A percentile compares a stretch with the other conserved stretches of the same genome.
Conservation (phyloP, 64 coral and sea anemone genomes). For the Montipora foliosa region DNA sequence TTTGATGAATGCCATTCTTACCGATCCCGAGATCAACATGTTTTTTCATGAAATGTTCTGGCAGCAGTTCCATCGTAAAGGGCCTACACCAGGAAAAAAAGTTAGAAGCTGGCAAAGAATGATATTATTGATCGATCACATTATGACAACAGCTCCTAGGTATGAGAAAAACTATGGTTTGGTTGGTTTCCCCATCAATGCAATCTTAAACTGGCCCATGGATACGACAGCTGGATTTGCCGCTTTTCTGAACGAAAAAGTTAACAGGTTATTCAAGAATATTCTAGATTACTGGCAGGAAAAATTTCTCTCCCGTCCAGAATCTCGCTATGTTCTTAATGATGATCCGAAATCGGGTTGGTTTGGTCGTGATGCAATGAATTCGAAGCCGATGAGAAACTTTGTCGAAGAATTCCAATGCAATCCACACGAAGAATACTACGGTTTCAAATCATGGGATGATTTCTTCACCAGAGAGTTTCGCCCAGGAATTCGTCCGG, state of each 20-base stretch:
- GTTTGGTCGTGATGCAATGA: slow-evolving; percentile 76
- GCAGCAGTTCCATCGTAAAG: slow-evolving; percentile 45
- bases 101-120: slow-evolving; percentile 70
- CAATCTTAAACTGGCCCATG: slow-evolving; percentile 83
- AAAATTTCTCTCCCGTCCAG: slow-evolving; percentile 27
- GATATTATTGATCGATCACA: slow-evolving; percentile 56
- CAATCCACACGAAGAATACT: slow-evolving; percentile 24
- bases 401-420: slow-evolving; percentile 80
- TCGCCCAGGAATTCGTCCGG: slow-evolving; percentile 72
- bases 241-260: slow-evolving; percentile 80
- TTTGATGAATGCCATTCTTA: slow-evolving; percentile 50
- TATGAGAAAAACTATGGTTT: slow-evolving; percentile 70
- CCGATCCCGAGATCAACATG: slow-evolving; percentile 79
- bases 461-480: slow-evolving; percentile 88
- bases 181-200: slow-evolving; percentile 77
- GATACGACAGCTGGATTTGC: slow-evolving; percentile 83
- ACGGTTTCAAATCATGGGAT: slow-evolving; percentile 90
- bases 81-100: slow-evolving; percentile 31
- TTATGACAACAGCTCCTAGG: slow-evolving; percentile 82
- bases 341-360: slow-evolving; percentile 49
- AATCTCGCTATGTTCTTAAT: slow-evolving; percentile 63
- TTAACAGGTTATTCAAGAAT: slow-evolving; percentile 70
- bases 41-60: slow-evolving; percentile 85
- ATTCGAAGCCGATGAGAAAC: slow-evolving; percentile 64
- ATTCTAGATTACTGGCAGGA: slow-evolving; percentile 80